Conservation (phyloP, 2,888 invertebrate species). For the Chymomyza procnemis region DNA sequence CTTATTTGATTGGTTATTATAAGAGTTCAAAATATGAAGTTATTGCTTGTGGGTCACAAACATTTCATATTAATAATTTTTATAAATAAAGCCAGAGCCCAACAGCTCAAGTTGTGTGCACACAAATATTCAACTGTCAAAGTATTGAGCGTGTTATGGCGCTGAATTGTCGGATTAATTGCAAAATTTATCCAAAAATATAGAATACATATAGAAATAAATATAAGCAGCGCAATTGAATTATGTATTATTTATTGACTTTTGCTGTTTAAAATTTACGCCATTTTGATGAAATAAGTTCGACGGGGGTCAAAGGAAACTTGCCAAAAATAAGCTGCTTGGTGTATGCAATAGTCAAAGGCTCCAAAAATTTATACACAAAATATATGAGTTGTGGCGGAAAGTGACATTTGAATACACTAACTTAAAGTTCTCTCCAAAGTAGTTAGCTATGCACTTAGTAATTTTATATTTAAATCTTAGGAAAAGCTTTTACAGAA, state of each 20-base stretch:
- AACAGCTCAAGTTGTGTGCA: neutral
- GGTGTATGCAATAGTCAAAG: constrained; percentile 35
- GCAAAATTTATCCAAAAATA: constrained; percentile 25
- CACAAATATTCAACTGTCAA: neutral
- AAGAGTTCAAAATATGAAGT: neutral
- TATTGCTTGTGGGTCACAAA: neutral
- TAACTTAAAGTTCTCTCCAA: too few species aligned
- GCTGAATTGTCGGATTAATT: constrained; percentile 59
- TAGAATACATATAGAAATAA: constrained; percentile 36
- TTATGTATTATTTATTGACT: constrained; percentile 56
- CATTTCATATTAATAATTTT: neutral
- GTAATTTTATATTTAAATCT: too few species aligned
- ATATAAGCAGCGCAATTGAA: constrained; percentile 32
- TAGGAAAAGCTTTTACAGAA: too few species aligned
- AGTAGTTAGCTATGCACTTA: too few species aligned
- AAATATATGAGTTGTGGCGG: too few species aligned
- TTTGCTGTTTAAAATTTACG: constrained; percentile 35
- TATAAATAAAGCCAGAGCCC: neutral
- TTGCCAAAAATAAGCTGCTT: constrained; percentile 41
- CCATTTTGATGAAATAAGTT: constrained; percentile 8
- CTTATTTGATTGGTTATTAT: neutral
- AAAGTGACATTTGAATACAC: too few species aligned
- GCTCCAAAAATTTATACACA: constrained; percentile 10
- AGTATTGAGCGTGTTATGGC: constrained; percentile 42
- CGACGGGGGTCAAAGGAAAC: neutral